Conservation (phyloP, 2,888 invertebrate genomes). For the Zaprionus lineosus region DNA sequence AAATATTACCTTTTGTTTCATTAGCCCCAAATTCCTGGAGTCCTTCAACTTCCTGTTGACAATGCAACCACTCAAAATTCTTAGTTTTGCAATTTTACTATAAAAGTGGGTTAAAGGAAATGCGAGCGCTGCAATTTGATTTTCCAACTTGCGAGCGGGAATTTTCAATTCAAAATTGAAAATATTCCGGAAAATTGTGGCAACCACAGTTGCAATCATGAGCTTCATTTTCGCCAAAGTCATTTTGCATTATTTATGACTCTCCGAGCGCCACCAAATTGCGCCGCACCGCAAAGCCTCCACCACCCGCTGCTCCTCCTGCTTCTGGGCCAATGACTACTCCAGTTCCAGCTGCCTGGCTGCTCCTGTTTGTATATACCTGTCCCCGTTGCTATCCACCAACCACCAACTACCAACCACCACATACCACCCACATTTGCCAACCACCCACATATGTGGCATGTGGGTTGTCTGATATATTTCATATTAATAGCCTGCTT, state of each 20-base stretch:
- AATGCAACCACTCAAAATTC: too few relatives aligned
- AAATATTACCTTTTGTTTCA: too few relatives aligned
- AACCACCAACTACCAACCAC: too few relatives aligned
- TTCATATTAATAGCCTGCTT: constrained; percentile 73
- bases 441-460: too few relatives aligned
- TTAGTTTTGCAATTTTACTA: too few relatives aligned
- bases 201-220: constrained; percentile 51
- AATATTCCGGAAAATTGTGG: constrained; percentile 7
- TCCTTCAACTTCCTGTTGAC: too few relatives aligned
- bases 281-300: constrained; percentile 23
- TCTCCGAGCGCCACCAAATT: constrained; percentile 34
- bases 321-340: too few relatives aligned
- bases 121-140: not conserved
- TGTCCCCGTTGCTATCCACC: too few relatives aligned
- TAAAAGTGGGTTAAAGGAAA: not conserved
- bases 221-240: constrained; percentile 48
- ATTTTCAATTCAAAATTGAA: constrained; percentile 1
- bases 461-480: constrained; percentile 40
- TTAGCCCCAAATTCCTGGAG: too few relatives aligned
- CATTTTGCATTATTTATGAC: constrained; percentile 64
- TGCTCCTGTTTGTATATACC: too few relatives aligned
- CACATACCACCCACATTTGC: too few relatives aligned
- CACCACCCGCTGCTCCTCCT: not conserved
- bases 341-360: too few relatives aligned
- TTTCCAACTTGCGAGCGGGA: not conserved